Evolutionary conservation across 2,113 vertebrate species (phyloP).

Genomic region (Callorhinus ursinus): DNA sequence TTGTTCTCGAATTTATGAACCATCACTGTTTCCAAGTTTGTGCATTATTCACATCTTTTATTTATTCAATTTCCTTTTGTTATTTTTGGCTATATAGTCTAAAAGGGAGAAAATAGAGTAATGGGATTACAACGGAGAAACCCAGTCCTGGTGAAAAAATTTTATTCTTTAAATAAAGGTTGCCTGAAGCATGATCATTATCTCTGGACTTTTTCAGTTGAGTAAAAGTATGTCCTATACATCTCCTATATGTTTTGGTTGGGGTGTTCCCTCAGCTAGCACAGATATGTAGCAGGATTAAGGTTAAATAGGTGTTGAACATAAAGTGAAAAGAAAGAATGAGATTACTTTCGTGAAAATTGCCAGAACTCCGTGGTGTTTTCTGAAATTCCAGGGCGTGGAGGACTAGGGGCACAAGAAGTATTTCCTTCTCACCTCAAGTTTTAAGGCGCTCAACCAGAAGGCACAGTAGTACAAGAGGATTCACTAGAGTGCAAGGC

Average conservation of each 20-base stretch:
- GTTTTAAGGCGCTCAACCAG: not conserved
- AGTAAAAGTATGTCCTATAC: not conserved
- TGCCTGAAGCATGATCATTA: not conserved
- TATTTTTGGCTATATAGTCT: not conserved
- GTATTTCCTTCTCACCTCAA: not conserved
- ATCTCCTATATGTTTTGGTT: not conserved
- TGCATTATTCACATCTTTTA: not conserved
- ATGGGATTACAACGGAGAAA: not conserved
- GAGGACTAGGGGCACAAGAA: not conserved
- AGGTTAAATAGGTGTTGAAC: not conserved
- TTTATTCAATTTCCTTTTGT: not conserved
- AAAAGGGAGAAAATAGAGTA: not conserved
- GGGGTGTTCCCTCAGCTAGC: not conserved
- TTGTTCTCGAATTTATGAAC: not conserved
- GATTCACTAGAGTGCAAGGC: not conserved
- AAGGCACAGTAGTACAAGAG: not conserved
- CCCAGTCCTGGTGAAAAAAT: not conserved
- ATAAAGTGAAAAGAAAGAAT: not conserved
- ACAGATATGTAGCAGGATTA: not conserved
- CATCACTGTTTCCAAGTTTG: not conserved
- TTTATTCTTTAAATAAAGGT: not conserved
- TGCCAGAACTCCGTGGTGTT: not conserved
- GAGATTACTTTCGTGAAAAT: not conserved
- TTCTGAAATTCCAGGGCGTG: not conserved
- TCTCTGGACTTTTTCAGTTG: not conserved